Base-by-base conservation (phyloP, 2,113 vertebrate genomes). In the Melospiza georgiana region DNA sequence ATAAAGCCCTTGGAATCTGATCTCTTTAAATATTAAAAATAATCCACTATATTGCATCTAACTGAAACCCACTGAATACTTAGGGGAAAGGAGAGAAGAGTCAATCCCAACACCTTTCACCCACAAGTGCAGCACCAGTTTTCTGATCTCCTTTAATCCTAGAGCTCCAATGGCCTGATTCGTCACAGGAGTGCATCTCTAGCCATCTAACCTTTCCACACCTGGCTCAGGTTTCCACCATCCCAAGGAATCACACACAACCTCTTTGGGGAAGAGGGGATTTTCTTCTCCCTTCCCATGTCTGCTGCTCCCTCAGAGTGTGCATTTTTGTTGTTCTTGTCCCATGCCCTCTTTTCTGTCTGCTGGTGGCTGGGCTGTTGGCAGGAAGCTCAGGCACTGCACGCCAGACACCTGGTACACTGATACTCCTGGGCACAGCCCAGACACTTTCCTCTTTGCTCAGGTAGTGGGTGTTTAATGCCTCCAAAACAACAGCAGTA, bases 21-120 rank as follows among this genome's bases (percentile, higher is more conserved):
- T 81, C 89, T 89, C 87, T 96, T 96, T 93, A 95, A 97, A 96
- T 94, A 94, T 96, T 93, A 95, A 96, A 95, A 95, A 95, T 94
- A 89, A 90, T 89, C 82, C 43, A 59, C 82, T 82, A 46, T 67
- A 92, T 94, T 89, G 73, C 76, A 71, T 93, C 94, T 91, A 94
- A 93, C 22, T 95, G 89, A 93, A 95, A 90, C 77, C 79, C 69
- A 71, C 46, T 78, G 78, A 93, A 93, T 93, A 89, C 67, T 89
- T 87, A 84, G 73, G 90, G 90, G 94, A 95, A 96, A 92, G 89
- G 72, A 84, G 88, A 93, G 91, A 83, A 92, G 93, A 91, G 69
- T 91, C 88, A 95, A 93, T 96, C 86, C 93, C 76, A 95, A 63
- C 93, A 94, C 91, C 90, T 96, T 96, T 96, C 88, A 93, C 92